Evolutionary conservation across 2,113 vertebrate genomes (phyloP), one percentile per base, ranked within the genome.

Genomic region (Nothoprocta perdicaria): DNA sequence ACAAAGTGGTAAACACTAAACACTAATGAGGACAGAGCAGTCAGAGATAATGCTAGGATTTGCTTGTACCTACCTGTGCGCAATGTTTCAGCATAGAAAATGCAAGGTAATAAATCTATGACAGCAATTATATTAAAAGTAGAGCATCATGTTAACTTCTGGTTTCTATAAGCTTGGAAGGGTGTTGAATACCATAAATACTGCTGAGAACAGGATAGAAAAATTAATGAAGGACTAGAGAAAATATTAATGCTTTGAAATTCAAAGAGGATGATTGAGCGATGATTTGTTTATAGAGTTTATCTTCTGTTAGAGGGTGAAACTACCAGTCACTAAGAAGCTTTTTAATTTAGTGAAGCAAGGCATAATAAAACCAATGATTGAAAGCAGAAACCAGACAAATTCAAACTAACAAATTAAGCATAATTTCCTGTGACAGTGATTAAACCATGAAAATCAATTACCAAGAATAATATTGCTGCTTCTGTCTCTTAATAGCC

Each of bases 401-500:
- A 77, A 69, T 45, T 48, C 14, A 58, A 67, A 71, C 14, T 50
- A 29, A 63, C 92, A 86, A 11, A 69, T 53, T 58, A 62, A 14
- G 5, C 29, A 62, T 61, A 16, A 77, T 73, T 83, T 88, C 72
- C 45, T 16, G 2, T 78, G 75, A 33, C 50, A 58, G 14, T 74
- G 65, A 74, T 92, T 86, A 92, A 92, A 67, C 12, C 14, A 45
- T 21, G 33, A 92, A 90, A 92, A 78, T 81, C 74, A 75, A 31
- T 75, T 81, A 50, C 14, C 17, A 63, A 60, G 13, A 8, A 23
- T 50, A 58, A 48, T 43, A 14, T n/a, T 71, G 26, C 29, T 4
- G 2, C 9, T 92, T 93, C 57, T 90, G 31, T 17, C 23, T 78
- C n/a, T 46, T 74, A 3, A 24, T 58, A 11, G 43, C 11, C 57